Evolutionary conservation across 2,888 invertebrate species (phyloP), one percentile per base, ranked within the genome.

Genomic region (Orchesella flavescens): DNA sequence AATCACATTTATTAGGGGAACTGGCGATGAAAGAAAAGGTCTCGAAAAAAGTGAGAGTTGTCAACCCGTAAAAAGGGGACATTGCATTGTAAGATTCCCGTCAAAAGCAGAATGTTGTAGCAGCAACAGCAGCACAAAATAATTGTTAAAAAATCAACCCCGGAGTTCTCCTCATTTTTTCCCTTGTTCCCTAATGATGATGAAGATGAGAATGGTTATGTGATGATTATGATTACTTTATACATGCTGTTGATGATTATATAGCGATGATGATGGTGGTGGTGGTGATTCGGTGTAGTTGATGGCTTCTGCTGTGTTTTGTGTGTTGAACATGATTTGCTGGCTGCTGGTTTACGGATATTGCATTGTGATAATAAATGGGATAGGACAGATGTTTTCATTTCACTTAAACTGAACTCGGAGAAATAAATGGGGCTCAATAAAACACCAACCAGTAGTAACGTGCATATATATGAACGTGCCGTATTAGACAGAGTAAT

Each of bases 121-220:
- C 55, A 17, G 55, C 10, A 53, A 2, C 53, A 9, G 17, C 53
- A 53, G 53, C 53, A 53, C 49, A 19, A 34, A 73, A 72, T 73
- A 77, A 78, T 83, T 83, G 61, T 83, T 78, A 74, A 83, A 83
- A 74, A 83, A 78, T 83, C 77, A 77, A 77, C 78, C 82, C 78
- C 83, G 77, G 77, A 78, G 83, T 83, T 77, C 72, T 34, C 34
- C 34, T 34, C 77, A 72, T 55, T 71, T 76, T 82, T 73, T 71
- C 23, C 61, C 55, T 76, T 82, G 82, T 82, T 74, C 53, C 34
- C 34, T 46, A 61, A 61, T 65, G 19, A 66, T 59, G 17, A 63
- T 61, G 59, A 34, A 34, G 34, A 68, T 69, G 69, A 77, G 10
- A 15, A 49, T 49, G 49, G 49, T 34, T 34, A 34, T 34, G 34